Evolutionary conservation across 2,888 invertebrate genomes (phyloP).

Genomic region (Ophioninae sp.): DNA sequence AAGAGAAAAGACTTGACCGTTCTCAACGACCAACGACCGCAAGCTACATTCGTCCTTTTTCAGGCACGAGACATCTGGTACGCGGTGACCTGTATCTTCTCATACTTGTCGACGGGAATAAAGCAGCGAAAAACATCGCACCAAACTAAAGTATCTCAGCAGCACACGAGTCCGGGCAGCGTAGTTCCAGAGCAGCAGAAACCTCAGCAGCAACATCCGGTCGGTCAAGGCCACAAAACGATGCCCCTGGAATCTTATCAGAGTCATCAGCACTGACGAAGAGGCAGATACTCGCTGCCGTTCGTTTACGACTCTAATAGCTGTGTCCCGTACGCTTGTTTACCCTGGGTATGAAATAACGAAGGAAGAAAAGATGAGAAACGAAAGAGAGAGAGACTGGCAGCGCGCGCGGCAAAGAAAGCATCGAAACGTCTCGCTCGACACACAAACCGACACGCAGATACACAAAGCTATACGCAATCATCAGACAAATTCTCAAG

Average conservation of each 20-base stretch:
- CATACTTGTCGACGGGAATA: slow-evolving; percentile 97
- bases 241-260: slow-evolving; percentile 71
- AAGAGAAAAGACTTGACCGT: not conserved
- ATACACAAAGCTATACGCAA: not conserved
- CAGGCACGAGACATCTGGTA: slow-evolving; percentile 99
- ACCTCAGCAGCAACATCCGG: slow-evolving; percentile 60
- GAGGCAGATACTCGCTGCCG: slow-evolving; percentile 78
- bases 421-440: slow-evolving; percentile 62
- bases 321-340: slow-evolving; percentile 77
- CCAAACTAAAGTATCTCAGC: slow-evolving; percentile 56
- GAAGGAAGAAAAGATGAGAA: slow-evolving; percentile 26
- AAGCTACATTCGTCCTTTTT: slow-evolving; percentile 54
- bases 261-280: slow-evolving; percentile 77
- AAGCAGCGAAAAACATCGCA: slow-evolving; percentile 84
- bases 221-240: slow-evolving; percentile 67
- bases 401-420: slow-evolving; percentile 36
- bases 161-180: slow-evolving; percentile 66
- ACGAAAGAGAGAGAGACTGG: slow-evolving; percentile 23
- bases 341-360: slow-evolving; percentile 77
- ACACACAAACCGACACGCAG: slow-evolving; percentile 36
- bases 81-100: slow-evolving; percentile 99
- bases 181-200: slow-evolving; percentile 60
- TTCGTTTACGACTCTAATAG: slow-evolving; percentile 76
- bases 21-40: not conserved
- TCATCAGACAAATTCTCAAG: not conserved